A percentile compares a stretch with the other conserved stretches of the same genome.
These are phyloP conservation scores for Chrysochloris asiatica DNA, from an alignment of 2,113 vertebrate genomes.

Conservation along the genomic window DNA sequence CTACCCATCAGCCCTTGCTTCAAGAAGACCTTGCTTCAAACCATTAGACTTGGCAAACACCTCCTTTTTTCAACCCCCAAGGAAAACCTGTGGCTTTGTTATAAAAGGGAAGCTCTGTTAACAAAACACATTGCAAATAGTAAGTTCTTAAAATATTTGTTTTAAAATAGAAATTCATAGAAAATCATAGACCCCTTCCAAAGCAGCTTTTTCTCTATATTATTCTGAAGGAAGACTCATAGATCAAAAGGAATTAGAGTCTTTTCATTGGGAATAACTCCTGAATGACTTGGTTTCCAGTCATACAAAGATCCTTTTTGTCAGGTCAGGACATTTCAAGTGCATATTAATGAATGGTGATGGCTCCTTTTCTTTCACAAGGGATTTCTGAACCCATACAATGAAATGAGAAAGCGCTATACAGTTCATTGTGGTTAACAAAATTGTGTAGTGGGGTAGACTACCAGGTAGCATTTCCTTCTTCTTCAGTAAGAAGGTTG, in stretches of 20 bases:
- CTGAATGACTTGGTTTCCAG: conserved; percentile 29
- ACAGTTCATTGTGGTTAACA: neutral
- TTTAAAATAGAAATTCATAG: conserved; percentile 49
- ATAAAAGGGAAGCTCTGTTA: neutral
- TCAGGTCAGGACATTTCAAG: neutral
- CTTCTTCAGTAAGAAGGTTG: conserved; percentile 15
- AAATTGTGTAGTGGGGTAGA: neutral
- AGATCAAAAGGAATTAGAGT: neutral
- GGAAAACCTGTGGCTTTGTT: neutral
- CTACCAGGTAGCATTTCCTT: neutral
- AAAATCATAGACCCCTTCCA: conserved; percentile 10
- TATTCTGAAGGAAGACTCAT: neutral
- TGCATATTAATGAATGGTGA: neutral
- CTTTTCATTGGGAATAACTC: neutral
- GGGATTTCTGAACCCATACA: neutral
- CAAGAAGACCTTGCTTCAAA: neutral
- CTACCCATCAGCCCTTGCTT: neutral
- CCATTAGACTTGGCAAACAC: neutral
- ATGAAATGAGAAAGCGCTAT: neutral
- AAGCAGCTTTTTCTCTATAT: neutral
- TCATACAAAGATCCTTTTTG: neutral
- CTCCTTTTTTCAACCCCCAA: neutral
- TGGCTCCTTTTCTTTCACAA: neutral
- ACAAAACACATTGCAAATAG: neutral
- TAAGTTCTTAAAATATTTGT: conserved; percentile 55